phyloP scores from a whole-genome alignment of 2,797 vertebrate species.

The Esox masquinongy region DNA sequence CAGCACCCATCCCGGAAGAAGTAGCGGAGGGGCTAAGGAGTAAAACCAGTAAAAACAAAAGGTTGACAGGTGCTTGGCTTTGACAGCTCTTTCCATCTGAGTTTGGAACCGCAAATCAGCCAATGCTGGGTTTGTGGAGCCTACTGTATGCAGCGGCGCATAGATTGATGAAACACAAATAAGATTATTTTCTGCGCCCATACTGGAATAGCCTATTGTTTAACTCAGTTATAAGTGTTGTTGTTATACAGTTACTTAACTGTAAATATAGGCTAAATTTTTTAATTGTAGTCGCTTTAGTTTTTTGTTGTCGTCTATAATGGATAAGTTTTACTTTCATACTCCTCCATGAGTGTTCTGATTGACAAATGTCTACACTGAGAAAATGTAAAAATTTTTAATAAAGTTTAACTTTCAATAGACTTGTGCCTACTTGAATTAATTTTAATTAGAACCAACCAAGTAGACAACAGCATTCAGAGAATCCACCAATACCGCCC shows the following conservation, averaged over 20 bases:
- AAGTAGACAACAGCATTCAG: not conserved
- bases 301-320: not conserved
- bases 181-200: not conserved
- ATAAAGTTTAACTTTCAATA: not conserved
- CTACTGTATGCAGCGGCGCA: not conserved
- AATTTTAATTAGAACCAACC: not conserved
- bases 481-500: not conserved
- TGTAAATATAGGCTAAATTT: not conserved
- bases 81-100: conserved; percentile 20
- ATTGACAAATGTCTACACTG: not conserved
- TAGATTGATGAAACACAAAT: not conserved
- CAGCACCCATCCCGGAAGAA: conserved; percentile 7
- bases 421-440: not conserved
- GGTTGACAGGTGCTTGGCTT: conserved; percentile 47
- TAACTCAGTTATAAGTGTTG: not conserved
- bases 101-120: not conserved
- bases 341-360: not conserved
- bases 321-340: not conserved
- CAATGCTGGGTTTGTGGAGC: not conserved
- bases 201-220: not conserved
- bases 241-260: not conserved
- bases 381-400: not conserved
- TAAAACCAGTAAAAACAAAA: conserved; percentile 17
- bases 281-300: not conserved
- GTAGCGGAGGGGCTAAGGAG: not conserved